Evolutionary conservation across 2,797 vertebrate genomes (phyloP).

Genomic region (Apogon hyalosoma): DNA sequence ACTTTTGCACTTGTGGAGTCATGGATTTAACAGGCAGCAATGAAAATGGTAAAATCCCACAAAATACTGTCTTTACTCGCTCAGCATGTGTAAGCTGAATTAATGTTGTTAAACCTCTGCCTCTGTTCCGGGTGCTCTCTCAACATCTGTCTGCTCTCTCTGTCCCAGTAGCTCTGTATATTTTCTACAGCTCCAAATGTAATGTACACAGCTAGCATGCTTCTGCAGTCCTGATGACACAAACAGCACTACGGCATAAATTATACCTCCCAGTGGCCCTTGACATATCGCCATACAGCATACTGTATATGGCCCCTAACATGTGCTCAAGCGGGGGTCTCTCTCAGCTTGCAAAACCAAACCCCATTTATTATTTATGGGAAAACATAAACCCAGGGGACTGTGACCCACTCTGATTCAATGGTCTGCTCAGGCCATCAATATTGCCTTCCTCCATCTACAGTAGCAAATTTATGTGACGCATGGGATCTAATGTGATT

Average conservation of each 20-base stretch:
- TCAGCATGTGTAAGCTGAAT: conserved; percentile 61
- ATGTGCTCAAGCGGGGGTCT: conserved; percentile 67
- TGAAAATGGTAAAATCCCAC: conserved; percentile 23
- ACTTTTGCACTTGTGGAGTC: conserved; percentile 66
- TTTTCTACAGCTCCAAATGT: conserved; percentile 20
- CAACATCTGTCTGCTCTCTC: conserved; percentile 44
- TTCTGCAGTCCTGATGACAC: conserved; percentile 28
- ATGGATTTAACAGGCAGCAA: conserved; percentile 51
- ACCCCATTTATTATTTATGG: conserved; percentile 84
- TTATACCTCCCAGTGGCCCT: conserved; percentile 53
- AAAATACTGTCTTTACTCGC: conserved; percentile 54
- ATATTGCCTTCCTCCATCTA: conserved; percentile 56
- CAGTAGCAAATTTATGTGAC: conserved; percentile 43
- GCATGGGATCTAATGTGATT: conserved; percentile 62
- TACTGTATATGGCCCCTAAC: conserved; percentile 55
- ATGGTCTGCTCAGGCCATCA: conserved; percentile 58
- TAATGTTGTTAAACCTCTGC: conserved; percentile 49
- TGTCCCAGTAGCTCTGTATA: conserved; percentile 12
- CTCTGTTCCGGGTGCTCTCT: conserved; percentile 21
- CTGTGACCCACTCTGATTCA: conserved; percentile 63
- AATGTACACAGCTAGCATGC: not conserved
- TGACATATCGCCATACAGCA: conserved; percentile 41
- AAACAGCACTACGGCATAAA: conserved; percentile 48
- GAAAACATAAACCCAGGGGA: conserved; percentile 76
- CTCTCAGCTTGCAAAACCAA: conserved; percentile 81